A percentile compares a stretch with the other conserved stretches of the same genome.
These are phyloP conservation scores for Amphiduros pacificus DNA, from an alignment of 2,888 invertebrate genomes.

Conservation along the genomic window DNA sequence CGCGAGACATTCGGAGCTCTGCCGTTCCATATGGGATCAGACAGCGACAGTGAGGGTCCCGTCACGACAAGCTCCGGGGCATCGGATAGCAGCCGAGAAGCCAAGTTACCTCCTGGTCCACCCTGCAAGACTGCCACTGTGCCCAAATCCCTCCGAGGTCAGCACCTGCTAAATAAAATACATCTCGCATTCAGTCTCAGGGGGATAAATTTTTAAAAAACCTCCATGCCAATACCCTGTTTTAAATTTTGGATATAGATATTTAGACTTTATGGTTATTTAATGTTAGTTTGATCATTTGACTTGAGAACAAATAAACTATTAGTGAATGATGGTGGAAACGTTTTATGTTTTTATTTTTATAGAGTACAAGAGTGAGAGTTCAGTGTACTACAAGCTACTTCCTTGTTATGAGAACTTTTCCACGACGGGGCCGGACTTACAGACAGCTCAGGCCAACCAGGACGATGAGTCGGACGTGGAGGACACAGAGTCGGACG, in stretches of 20 bases:
- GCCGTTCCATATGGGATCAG: conserved; percentile 54
- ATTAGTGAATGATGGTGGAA: too few relatives aligned
- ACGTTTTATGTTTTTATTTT: too few relatives aligned
- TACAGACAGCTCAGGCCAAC: conserved; percentile 33
- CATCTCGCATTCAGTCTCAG: too few relatives aligned
- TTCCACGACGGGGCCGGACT: conserved; percentile 47
- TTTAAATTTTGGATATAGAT: too few relatives aligned
- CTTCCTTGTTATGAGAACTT: conserved; percentile 51
- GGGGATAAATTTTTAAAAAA: too few relatives aligned
- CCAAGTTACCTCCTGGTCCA: conserved; percentile 36
- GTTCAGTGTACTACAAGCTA: conserved; percentile 47
- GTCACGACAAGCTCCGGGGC: conserved; percentile 31
- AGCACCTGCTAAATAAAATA: too few relatives aligned
- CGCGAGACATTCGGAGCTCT: conserved; percentile 53
- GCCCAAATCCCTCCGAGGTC: conserved; percentile 49
- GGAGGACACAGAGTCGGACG: conserved; percentile 53
- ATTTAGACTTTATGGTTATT: too few relatives aligned
- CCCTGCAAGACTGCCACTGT: conserved; percentile 44
- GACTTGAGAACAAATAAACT: too few relatives aligned
- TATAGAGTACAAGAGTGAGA: conserved; percentile 51
- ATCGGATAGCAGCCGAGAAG: conserved; percentile 25
- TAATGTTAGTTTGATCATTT: too few relatives aligned
- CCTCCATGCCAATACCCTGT: too few relatives aligned
- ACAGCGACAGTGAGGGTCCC: conserved; percentile 49
- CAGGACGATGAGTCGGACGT: conserved; percentile 50